Percentiles rank a stretch among this genome's conserved stretches.
phyloP scores from a whole-genome alignment of 2,888 invertebrate genomes.

The Eilema sororculum region DNA sequence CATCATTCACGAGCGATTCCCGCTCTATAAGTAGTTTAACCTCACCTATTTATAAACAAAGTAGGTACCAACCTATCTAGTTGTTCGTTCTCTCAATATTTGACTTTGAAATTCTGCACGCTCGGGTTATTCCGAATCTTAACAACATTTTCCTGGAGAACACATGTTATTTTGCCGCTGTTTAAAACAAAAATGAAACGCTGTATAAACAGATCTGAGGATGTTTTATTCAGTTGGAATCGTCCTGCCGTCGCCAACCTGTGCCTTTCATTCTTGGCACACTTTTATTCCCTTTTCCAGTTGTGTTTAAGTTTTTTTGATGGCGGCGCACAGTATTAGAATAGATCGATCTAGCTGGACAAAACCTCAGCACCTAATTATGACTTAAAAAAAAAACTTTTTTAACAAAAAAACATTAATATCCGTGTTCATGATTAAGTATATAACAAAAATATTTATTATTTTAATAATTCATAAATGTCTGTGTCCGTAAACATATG shows the following conservation, averaged over 20 bases:
- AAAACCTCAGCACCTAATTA: too few relatives aligned
- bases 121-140: conserved; percentile 1
- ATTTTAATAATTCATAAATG: too few relatives aligned
- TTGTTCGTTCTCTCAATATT: conserved; percentile 1
- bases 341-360: too few relatives aligned
- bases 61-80: not conserved
- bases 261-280: conserved; percentile 43
- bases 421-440: too few relatives aligned
- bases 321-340: too few relatives aligned
- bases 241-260: conserved; percentile 31
- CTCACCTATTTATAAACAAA: not conserved
- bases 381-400: too few relatives aligned
- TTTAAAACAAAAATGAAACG: conserved; percentile 13
- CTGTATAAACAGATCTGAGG: conserved; percentile 21
- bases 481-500: too few relatives aligned
- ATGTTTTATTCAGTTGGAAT: conserved; percentile 41
- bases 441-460: too few relatives aligned
- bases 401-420: too few relatives aligned
- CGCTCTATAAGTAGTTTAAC: not conserved
- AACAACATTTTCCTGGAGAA: not conserved
- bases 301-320: conserved; percentile 44
- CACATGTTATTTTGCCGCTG: not conserved
- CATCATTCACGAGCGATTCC: not conserved
- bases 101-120: not conserved
- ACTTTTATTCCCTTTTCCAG: conserved; percentile 44